Conservation (phyloP, 2,113 vertebrate species). For the Talpa occidentalis region DNA sequence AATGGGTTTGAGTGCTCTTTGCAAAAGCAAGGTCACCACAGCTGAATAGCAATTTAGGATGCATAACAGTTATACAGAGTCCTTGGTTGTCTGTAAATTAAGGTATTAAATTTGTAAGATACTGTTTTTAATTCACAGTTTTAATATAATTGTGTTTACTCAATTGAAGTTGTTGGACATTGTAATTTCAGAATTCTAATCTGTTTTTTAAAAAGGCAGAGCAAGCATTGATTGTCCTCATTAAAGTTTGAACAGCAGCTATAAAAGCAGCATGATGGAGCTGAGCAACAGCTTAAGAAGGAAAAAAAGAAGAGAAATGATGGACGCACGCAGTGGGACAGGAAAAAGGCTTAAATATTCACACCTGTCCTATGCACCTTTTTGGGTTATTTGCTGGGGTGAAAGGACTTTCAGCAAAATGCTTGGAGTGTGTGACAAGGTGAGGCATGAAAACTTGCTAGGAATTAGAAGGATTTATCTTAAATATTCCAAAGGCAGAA, state of each 20-base stretch:
- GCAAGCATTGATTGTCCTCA: constrained; percentile 68
- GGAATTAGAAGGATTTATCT: not conserved
- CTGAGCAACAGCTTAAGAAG: constrained; percentile 34
- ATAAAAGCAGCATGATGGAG: constrained; percentile 58
- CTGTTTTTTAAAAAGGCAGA: constrained; percentile 64
- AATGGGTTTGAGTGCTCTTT: constrained; percentile 22
- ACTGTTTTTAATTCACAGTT: constrained; percentile 69
- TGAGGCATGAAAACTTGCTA: not conserved
- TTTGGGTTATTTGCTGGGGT: not conserved
- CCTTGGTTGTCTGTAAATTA: constrained; percentile 59
- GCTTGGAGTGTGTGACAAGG: not conserved
- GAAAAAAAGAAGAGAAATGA: constrained; percentile 54
- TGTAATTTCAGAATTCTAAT: constrained; percentile 72
- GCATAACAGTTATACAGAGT: constrained; percentile 62
- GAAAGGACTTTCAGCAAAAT: constrained; percentile 21
- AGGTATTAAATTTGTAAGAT: constrained; percentile 74
- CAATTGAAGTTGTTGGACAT: constrained; percentile 29
- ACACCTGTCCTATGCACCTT: not conserved
- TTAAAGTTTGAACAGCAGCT: constrained; percentile 72
- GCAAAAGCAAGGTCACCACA: constrained; percentile 62
- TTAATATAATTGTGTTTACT: constrained; percentile 73
- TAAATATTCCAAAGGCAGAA: not conserved
- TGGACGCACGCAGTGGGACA: not conserved
- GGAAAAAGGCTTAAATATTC: not conserved
- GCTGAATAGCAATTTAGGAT: constrained; percentile 62